Base-by-base conservation (phyloP, 2,888 invertebrate genomes). In the Nemotelus nigrinus region DNA sequence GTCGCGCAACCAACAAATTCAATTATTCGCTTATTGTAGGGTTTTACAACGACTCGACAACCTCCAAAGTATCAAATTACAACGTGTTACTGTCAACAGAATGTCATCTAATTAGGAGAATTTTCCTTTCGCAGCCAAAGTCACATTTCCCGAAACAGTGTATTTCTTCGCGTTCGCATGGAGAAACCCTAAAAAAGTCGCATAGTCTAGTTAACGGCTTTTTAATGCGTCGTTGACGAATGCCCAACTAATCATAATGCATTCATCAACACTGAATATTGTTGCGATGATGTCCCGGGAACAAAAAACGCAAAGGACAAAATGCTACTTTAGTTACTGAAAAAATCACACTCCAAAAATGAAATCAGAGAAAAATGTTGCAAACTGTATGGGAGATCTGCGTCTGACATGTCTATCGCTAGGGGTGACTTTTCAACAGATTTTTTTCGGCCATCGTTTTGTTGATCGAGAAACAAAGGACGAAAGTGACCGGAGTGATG, bases 61-160 rank as follows among this genome's bases (percentile, higher is more conserved):
- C 74, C 39, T 48, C 60, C 39, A 76, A 76, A 76, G 55, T 76
- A 76, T 76, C 76, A 64, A 47, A 76, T 76, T 76, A 76, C 76
- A 76, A 65, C 76, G 55, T 65, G 76, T 76, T 50, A 65, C 76
- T 76, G 76, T 76, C 76, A 76, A 44, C 76, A 76, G 55, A 60
- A 55, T 60, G 74, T 74, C 74, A 74, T 8, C 60, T 74, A 74
- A 74, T 74, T 74, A 74, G 60, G 48, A 41, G 48, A 43, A 60
- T 74, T 74, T 74, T 60, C 60, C 39, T 10, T 60, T 3, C 39
- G 39, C 1, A n/a, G 55, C 70, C 25, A 41, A 5, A 53, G 55
- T 67, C 70, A 55, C 70, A 53, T 70, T 70, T 53, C 10, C 70
- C 47, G 50, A 55, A 55, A 25, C 25, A 25, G 25, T 25, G 25